Evolutionary conservation across 2,113 vertebrate genomes (phyloP).

Genomic region (Hippotragus niger): DNA sequence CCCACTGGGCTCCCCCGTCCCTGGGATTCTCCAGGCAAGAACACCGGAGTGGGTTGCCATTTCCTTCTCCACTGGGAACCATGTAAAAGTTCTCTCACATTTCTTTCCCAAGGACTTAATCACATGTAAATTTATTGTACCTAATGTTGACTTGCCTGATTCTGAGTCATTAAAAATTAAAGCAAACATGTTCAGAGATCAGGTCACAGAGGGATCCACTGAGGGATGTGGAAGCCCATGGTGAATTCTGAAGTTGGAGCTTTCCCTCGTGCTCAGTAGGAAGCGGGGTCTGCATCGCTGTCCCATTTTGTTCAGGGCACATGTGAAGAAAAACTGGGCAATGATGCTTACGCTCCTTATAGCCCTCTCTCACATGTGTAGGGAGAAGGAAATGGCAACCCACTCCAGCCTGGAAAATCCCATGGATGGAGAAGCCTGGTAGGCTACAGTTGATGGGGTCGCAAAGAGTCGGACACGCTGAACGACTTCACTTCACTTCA

Average conservation of each 20-base stretch:
- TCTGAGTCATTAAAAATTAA: not conserved
- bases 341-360: not conserved
- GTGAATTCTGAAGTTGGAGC: not conserved
- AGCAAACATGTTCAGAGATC: not conserved
- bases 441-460: not conserved
- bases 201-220: no score
- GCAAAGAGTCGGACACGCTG: not conserved
- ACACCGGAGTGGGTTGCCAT: not conserved
- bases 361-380: not conserved
- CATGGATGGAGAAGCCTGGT: not conserved
- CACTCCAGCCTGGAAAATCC: not conserved
- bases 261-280: not conserved
- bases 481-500: not conserved
- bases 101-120: not conserved
- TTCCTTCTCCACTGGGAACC: not conserved
- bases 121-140: not conserved
- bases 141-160: not conserved
- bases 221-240: not conserved
- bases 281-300: not conserved
- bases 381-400: not conserved
- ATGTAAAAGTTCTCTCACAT: not conserved
- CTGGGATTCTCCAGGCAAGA: not conserved
- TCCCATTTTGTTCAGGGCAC: accelerated
- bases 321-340: not conserved
- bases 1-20: not conserved